Conservation (phyloP, 1,140 invertebrate genomes). For the Ephestia elutella region DNA sequence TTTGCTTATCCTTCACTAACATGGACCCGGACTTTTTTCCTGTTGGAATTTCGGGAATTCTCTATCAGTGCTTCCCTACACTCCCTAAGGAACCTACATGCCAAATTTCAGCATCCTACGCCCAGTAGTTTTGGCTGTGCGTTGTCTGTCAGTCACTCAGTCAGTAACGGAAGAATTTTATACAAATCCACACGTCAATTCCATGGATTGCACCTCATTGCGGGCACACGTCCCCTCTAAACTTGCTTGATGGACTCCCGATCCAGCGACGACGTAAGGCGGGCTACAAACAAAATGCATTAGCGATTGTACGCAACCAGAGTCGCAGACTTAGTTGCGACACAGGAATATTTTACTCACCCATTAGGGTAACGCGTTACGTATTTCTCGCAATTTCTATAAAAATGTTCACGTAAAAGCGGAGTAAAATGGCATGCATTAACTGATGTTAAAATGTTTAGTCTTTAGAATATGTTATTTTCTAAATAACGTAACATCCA, state of each 20-base stretch:
- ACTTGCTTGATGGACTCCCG: neutral
- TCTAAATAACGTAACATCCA: neutral
- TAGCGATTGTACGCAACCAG: neutral
- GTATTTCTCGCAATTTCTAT: neutral
- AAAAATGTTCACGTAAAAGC: slow-evolving; percentile 1
- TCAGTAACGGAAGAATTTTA: no score
- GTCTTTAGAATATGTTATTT: no score
- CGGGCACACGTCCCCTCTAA: neutral
- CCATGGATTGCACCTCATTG: neutral
- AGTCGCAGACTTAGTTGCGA: neutral
- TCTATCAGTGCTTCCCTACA: no score
- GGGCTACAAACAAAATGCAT: slow-evolving; percentile 3
- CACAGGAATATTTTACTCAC: slow-evolving; percentile 1
- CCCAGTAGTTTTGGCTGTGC: no score
- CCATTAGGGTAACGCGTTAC: neutral
- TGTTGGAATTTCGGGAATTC: no score
- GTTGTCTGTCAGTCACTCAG: no score
- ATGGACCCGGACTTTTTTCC: no score
- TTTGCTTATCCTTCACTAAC: no score
- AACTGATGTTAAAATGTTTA: neutral
- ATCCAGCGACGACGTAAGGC: neutral
- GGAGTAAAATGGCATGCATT: neutral
- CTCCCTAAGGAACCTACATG: no score
- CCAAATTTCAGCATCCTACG: no score
- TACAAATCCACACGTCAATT: neutral